Evolutionary conservation across 2,888 invertebrate genomes (phyloP), one percentile per base, ranked within the genome.

Genomic region (Scaptodrosophila latifasciaeformis): DNA sequence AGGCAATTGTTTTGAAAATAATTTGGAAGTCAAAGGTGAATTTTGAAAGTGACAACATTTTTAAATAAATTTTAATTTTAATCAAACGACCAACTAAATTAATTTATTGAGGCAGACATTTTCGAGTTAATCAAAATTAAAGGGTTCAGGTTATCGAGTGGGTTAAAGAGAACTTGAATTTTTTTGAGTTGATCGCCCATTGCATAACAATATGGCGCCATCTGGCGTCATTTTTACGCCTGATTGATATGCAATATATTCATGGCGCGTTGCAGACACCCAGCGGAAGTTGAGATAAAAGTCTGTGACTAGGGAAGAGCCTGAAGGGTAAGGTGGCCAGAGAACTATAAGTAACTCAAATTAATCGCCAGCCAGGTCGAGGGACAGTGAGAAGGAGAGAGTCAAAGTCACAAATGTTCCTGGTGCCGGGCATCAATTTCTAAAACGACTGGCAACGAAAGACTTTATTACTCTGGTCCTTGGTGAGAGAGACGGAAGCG

Each of bases 231-330:
- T 47, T 62, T 79, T 60, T 56, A 65, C 52, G 63, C 53, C 53
- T 62, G 62, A 80, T 80, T 75, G 81, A 78, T 74, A 67, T 67
- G 67, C 61, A 64, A 59, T 59, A 61, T 55, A 62, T 59, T 61
- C 65, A 52, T 45, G 39, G 31, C 49, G 66, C 46, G 50, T 56
- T 47, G 30, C 50, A 56, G 49, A 40, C 44, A 30, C 6, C 21
- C 35, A 2, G 13, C 13, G 17, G 4, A 31, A 17, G 37, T 10
- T 10, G 37, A 17, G 9, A 12, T 13, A 13, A 2, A 30, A 34
- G 34, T 13, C 34, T 5, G 2, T 13, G 34, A 34, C 34, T 6
- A 12, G 1, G 34, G 2, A 13, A 12, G 31, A 9, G 1, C 1
- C 34, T 13, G 34, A 13, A 15, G 15, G 3, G 17, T 17, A 17